Conservation (phyloP, 2,113 vertebrate species). For the Spea bombifrons region DNA sequence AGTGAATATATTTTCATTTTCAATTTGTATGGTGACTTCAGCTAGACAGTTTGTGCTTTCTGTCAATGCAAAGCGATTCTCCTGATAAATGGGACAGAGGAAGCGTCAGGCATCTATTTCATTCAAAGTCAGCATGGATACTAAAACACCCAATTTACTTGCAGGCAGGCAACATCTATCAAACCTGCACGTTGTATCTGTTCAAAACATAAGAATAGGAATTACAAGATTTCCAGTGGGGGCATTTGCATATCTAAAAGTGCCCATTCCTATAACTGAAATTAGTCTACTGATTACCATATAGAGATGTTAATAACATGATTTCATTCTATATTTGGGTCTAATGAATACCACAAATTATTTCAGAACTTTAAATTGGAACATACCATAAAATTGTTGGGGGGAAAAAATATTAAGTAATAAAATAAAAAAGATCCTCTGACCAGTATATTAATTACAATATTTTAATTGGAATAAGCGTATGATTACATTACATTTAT, state of each 20-base stretch:
- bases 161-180: slow-evolving; percentile 41
- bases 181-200: slow-evolving; percentile 39
- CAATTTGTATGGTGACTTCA: neutral
- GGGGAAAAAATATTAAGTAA: no score
- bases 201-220: slow-evolving; percentile 33
- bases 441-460: no score
- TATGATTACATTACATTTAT: no score
- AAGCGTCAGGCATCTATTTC: slow-evolving; percentile 41
- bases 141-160: slow-evolving; percentile 46
- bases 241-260: slow-evolving; percentile 20
- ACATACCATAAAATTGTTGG: no score
- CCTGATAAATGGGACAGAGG: slow-evolving; percentile 33
- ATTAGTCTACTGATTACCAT: slow-evolving; percentile 2
- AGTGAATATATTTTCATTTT: neutral
- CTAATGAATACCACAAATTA: no score
- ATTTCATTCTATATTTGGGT: neutral
- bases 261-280: neutral
- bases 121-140: slow-evolving; percentile 48
- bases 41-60: slow-evolving; percentile 28
- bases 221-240: slow-evolving; percentile 39
- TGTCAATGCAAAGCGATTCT: slow-evolving; percentile 23
- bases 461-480: no score
- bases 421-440: no score
- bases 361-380: no score
- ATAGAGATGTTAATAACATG: neutral